phyloP scores from a whole-genome alignment of 2,797 vertebrate species.

The Lateolabrax maculatus region DNA sequence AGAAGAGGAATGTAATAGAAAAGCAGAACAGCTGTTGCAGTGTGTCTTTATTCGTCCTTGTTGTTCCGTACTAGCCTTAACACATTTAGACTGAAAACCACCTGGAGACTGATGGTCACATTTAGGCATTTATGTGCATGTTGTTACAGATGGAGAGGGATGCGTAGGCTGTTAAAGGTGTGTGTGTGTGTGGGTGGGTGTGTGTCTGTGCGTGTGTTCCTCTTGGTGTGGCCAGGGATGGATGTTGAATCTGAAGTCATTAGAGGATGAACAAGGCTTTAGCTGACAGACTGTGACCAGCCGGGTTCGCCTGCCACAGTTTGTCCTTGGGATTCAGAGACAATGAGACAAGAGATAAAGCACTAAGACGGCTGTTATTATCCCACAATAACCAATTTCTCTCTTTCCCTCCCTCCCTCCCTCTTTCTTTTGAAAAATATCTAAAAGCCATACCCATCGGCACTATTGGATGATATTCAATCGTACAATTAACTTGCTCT shows the following conservation, averaged over 20 bases:
- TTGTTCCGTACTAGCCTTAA: conserved; percentile 31
- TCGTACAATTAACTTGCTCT: neutral
- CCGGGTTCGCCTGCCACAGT: conserved; percentile 31
- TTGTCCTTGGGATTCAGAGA: conserved; percentile 67
- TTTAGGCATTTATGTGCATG: conserved; percentile 28
- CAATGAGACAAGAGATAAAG: conserved; percentile 54
- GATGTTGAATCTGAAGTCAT: conserved; percentile 59
- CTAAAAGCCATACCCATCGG: neutral
- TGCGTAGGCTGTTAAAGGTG: conserved; percentile 10
- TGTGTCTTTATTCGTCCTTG: conserved; percentile 46
- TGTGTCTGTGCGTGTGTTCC: conserved; percentile 21
- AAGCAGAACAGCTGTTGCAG: conserved; percentile 59
- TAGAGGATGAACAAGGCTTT: conserved; percentile 55
- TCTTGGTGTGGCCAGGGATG: conserved; percentile 37
- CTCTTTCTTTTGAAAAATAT: conserved; percentile 8
- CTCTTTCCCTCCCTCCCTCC: neutral
- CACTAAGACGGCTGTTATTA: conserved; percentile 25
- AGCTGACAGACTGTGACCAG: conserved; percentile 68
- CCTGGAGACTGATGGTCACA: conserved; percentile 59
- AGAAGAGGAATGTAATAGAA: conserved; percentile 38
- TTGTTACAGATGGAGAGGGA: conserved; percentile 31
- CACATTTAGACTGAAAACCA: conserved; percentile 51
- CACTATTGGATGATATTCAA: neutral
- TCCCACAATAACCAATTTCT: conserved; percentile 11
- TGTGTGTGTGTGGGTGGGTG: neutral